phyloP scores from a whole-genome alignment of 2,797 vertebrate species.

The Clarias platycephalus region DNA sequence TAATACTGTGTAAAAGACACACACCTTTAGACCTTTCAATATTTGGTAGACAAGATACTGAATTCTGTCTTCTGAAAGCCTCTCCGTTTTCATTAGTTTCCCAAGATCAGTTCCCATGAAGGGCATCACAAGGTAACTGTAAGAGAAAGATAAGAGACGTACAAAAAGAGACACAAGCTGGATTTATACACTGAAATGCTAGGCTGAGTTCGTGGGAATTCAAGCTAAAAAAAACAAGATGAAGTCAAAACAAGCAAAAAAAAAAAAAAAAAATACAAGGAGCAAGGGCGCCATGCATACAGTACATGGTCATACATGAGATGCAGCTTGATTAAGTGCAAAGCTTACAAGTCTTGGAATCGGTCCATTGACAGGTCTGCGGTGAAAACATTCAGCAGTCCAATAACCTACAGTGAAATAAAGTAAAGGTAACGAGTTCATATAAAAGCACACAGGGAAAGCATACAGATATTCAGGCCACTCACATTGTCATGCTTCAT shows the following conservation, averaged over 20 bases:
- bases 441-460: background rate
- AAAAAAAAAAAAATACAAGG: background rate
- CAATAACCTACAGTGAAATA: conserved; percentile 85
- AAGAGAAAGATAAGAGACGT: background rate
- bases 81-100: conserved; percentile 94
- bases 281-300: background rate
- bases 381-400: conserved; percentile 94
- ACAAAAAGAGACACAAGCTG: background rate
- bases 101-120: conserved; percentile 96
- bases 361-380: conserved; percentile 87
- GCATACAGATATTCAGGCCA: background rate
- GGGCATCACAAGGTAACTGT: conserved; percentile 95
- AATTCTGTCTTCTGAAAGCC: conserved; percentile 87
- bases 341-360: conserved; percentile 91
- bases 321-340: background rate
- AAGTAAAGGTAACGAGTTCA: background rate
- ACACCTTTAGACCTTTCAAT: conserved; percentile 91
- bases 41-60: conserved; percentile 96
- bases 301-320: background rate
- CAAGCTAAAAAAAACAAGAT: background rate
- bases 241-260: background rate
- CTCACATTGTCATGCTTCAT: conserved; percentile 94
- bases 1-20: conserved; percentile 22
- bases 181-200: background rate
- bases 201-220: background rate